These are phyloP conservation scores for Pemphigus obesinymphae DNA, from an alignment of 1,140 invertebrate genomes.

Conservation along the genomic window DNA sequence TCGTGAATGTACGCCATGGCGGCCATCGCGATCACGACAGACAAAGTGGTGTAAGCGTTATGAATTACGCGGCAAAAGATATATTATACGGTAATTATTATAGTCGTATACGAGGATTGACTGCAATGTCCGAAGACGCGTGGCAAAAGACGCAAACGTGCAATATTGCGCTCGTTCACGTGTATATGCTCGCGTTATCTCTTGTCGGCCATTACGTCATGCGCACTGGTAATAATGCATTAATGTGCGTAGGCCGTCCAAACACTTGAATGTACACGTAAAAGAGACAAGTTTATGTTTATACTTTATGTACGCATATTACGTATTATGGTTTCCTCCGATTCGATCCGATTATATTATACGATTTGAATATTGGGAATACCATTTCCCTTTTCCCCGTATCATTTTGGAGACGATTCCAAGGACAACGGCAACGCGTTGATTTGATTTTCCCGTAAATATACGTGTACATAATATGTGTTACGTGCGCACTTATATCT, in stretches of 20 bases:
- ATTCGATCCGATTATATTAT: not conserved
- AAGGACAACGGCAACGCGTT: conserved; percentile 9
- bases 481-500: not conserved
- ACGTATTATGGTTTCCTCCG: not conserved
- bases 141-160: no score
- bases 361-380: not conserved
- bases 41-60: no score
- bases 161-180: no score
- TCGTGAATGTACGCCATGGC: no score
- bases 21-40: no score
- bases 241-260: not conserved
- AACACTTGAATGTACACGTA: not conserved
- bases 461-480: not conserved
- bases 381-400: not conserved
- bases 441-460: not conserved
- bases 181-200: not conserved
- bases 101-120: no score
- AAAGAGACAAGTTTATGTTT: not conserved
- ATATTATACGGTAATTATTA: no score
- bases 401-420: not conserved
- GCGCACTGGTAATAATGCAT: not conserved
- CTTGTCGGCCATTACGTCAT: not conserved
- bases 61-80: no score
- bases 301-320: not conserved
- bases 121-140: no score